A percentile compares a stretch with the other conserved stretches of the same genome.
These are phyloP conservation scores for Rhynchopsitta pachyrhyncha DNA, from an alignment of 2,113 vertebrate genomes.

Conservation along the genomic window DNA sequence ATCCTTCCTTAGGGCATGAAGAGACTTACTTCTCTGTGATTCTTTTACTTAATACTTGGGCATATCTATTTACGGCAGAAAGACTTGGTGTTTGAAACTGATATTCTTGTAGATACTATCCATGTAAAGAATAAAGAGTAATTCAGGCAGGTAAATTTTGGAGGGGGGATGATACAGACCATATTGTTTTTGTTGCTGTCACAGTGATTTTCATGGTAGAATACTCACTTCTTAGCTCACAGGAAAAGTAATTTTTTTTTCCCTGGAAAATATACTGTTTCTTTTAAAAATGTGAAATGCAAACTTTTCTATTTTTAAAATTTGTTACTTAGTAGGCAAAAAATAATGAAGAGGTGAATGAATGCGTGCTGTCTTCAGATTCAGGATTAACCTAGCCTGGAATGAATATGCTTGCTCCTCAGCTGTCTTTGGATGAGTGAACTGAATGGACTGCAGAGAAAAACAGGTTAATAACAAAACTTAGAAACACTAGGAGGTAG, in stretches of 20 bases:
- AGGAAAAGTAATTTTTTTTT: neutral
- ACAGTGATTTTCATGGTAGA: neutral
- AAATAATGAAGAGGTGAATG: neutral
- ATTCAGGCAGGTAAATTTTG: neutral
- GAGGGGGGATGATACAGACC: neutral
- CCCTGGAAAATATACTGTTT: neutral
- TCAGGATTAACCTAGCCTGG: neutral
- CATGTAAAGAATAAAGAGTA: neutral
- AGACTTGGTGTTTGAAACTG: neutral
- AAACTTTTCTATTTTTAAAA: neutral
- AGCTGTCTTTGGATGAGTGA: neutral
- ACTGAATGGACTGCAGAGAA: neutral
- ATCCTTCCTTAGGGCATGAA: neutral
- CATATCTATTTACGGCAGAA: neutral
- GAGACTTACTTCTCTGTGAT: neutral
- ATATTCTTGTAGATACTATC: neutral
- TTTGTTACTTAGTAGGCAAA: neutral
- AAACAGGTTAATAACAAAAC: neutral
- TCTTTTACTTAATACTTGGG: neutral
- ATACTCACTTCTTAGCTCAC: neutral
- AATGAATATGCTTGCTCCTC: neutral
- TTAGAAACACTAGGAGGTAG: neutral
- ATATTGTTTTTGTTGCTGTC: neutral
- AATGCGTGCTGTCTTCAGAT: neutral
- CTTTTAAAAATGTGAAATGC: neutral